These are phyloP conservation scores for Amphiprion percula DNA, from an alignment of 2,113 vertebrate genomes.

Conservation along the genomic window DNA sequence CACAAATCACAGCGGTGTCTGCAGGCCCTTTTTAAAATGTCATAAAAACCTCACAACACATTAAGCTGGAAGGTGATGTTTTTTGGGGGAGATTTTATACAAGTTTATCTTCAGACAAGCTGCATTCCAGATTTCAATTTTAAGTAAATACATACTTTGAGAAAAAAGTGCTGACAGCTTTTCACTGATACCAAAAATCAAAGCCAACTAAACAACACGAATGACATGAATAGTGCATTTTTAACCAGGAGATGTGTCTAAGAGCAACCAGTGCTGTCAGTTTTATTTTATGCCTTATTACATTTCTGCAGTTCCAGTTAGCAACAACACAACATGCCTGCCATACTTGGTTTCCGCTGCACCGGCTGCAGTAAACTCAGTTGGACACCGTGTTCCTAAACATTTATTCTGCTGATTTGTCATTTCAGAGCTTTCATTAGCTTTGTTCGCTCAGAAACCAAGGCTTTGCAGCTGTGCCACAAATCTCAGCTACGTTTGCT, in stretches of 20 bases:
- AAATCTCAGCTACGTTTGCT: constrained; percentile 21
- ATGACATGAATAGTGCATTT: constrained; percentile 13
- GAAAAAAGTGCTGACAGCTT: background rate
- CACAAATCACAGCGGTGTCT: background rate
- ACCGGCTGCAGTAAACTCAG: constrained; percentile 50
- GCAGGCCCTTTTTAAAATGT: background rate
- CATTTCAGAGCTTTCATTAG: constrained; percentile 44
- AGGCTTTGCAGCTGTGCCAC: constrained; percentile 45
- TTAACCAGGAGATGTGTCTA: background rate
- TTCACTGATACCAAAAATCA: background rate
- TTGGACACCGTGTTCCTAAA: constrained; percentile 38
- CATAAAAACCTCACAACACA: background rate
- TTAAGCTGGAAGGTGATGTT: background rate
- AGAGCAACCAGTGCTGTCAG: constrained; percentile 30
- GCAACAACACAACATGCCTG: constrained; percentile 41
- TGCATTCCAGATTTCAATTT: background rate
- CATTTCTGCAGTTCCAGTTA: constrained; percentile 37
- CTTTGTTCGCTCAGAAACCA: constrained; percentile 32
- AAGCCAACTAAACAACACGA: background rate
- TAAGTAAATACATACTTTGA: background rate
- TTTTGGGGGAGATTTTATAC: background rate
- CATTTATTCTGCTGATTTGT: constrained; percentile 49
- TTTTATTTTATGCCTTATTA: constrained; percentile 11
- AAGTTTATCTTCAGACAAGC: background rate
- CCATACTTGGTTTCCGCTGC: constrained; percentile 54